Conservation (phyloP, 2,797 vertebrate genomes). For the Bradypodion ventrale region DNA sequence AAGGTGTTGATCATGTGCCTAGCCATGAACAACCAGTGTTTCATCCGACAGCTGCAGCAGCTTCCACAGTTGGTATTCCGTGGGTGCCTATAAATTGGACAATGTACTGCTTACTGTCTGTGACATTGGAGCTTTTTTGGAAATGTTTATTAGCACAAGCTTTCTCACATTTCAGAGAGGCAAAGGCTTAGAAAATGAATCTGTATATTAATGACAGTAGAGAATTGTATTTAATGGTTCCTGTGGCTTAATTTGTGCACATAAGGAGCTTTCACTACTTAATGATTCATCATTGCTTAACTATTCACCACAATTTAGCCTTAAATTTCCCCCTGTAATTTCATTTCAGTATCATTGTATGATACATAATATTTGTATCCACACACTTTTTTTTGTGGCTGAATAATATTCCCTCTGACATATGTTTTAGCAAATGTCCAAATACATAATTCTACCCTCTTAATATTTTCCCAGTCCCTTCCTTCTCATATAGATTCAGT, state of each 20-base stretch:
- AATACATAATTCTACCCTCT: constrained; percentile 37
- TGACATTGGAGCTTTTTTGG: background rate
- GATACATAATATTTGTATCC: background rate
- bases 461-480: constrained; percentile 52
- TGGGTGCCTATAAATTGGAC: no score
- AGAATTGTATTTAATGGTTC: background rate
- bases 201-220: background rate
- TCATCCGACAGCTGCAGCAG: no score
- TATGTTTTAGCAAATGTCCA: constrained; percentile 12
- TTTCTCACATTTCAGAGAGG: background rate
- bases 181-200: background rate
- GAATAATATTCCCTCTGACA: background rate
- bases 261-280: background rate
- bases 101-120: no score
- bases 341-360: background rate
- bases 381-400: background rate
- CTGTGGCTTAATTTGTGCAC: background rate
- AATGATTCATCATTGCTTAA: constrained; percentile 8
- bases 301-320: background rate
- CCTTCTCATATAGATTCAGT: constrained; percentile 44
- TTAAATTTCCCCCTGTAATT: constrained; percentile 25
- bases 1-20: no score
- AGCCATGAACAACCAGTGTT: no score
- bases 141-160: background rate
- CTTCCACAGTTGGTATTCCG: no score